Percentiles rank a stretch among this genome's conserved stretches.
phyloP scores from a whole-genome alignment of 2,888 invertebrate genomes.

The Loripinus fragilis region DNA sequence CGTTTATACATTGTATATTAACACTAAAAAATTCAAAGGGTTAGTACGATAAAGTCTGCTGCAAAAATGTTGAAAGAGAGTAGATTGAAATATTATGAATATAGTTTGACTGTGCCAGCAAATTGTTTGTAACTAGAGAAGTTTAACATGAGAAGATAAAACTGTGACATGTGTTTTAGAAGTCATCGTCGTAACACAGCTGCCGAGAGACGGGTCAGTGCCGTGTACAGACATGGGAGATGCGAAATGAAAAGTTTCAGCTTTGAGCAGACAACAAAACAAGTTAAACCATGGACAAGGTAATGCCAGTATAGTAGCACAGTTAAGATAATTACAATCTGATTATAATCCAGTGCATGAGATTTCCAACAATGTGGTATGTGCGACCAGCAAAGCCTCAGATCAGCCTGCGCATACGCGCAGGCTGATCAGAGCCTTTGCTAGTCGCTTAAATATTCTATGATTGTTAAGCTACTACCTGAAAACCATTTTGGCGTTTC shows the following conservation, averaged over 20 bases:
- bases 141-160: no score
- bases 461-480: no score
- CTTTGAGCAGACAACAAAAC: slow-evolving; percentile 11
- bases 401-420: not conserved
- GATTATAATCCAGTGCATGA: not conserved
- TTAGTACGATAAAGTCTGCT: no score
- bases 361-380: not conserved
- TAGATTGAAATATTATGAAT: no score
- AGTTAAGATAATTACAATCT: no score
- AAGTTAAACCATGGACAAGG: slow-evolving; percentile 24
- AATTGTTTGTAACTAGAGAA: no score
- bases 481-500: no score
- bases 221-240: not conserved
- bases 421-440: not conserved
- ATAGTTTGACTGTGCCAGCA: no score
- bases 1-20: no score
- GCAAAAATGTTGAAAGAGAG: no score
- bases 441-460: no score
- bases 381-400: not conserved
- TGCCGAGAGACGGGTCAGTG: not conserved
- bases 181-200: not conserved
- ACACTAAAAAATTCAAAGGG: no score
- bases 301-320: not conserved
- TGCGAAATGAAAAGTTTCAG: slow-evolving; percentile 26
- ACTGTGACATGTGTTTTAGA: not conserved